Evolutionary conservation across 1,140 invertebrate species (phyloP), one percentile per base, ranked within the genome.

Genomic region (Cydia splendana): DNA sequence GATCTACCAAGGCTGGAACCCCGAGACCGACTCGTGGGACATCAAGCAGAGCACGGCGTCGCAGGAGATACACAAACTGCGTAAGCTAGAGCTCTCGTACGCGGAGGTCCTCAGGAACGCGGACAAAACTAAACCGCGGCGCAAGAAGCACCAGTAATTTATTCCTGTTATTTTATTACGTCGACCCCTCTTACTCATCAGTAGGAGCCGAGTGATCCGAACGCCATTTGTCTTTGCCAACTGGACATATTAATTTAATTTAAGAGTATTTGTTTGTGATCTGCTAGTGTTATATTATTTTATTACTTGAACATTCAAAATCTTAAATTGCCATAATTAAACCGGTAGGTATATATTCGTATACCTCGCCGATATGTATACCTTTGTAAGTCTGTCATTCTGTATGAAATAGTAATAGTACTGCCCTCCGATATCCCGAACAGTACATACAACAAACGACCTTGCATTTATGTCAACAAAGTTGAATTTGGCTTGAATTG

Each of bases 31-130:
- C 78, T 90, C 91, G 20, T 93, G 91, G 91, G 95, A 95, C 78
- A 96, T 95, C 80, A 96, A 95, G 83, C 95, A 96, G 20, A 96
- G 96, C 87, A 94, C 95, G 10, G 96, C 96, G 4, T 97, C 96
- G 0, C 96, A 97, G 82, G 96, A 97, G 80, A 95, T 97, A 10
- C 96, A 97, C 79, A 96, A 96, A 82, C 90, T 98, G 65, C 96
- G 96, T 86, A 95, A 96, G 80, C 90, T 98, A 34, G 97, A 98
- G 81, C 94, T 96, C 84, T 96, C 96, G 4, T 98, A 98, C 85
- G 97, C 97, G 0, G 97, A 98, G 88, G 97, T 96, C 4, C 91
- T 98, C 12, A 94, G 96, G 73, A 95, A 95, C 85, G 95, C 95
- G 57, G 96, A 96, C 81, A 93, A 94, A 84, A 93, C 88, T 57